Evolutionary conservation across 35 echinoderm and acorn worm genomes (phyloP), one percentile per base, ranked within the genome.

Genomic region (Apostichopus japonicus): DNA sequence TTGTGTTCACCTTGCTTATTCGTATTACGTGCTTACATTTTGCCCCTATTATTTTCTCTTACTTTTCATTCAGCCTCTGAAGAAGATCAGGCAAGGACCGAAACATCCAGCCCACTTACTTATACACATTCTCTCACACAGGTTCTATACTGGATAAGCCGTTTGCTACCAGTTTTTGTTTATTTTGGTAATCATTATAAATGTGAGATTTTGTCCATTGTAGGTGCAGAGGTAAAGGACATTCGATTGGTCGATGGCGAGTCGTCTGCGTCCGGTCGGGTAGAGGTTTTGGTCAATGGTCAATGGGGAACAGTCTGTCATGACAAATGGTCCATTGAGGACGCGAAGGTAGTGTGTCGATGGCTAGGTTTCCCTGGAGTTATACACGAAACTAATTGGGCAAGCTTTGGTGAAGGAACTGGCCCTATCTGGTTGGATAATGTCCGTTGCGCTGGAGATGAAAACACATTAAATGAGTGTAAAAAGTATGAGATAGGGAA

Each of bases 361-460:
- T 82, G 83, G 80, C 51, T 96, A 23, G 95, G 92, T 11, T 93
- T 67, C 86, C 23, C 25, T 23, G 71, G 63, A 7, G 95, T 92
- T 24, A 56, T 17, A 58, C 55, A 73, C 17, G 71, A 25, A 16
- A 56, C 72, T 55, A 77, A 17, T 55, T 33, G 52, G 23, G 4
- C 72, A 6, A 57, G 61, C 51, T 92, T 92, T 57, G 22, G 65
- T 14, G 24, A 77, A 77, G 93, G 93, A 17, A 70, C 19, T 24
- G 93, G 93, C 17, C 67, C 86, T 55, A 94, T 94, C n/a, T 73
- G 71, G 71, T n/a, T n/a, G n/a, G n/a, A n/a, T n/a, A n/a, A n/a
- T n/a, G n/a, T n/a, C n/a, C n/a, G n/a, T n/a, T n/a, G n/a, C n/a
- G n/a, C n/a, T n/a, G n/a, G n/a, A n/a, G n/a, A n/a, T n/a, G n/a